Conservation (phyloP, 2,797 vertebrate species). For the Hybognathus amarus region DNA sequence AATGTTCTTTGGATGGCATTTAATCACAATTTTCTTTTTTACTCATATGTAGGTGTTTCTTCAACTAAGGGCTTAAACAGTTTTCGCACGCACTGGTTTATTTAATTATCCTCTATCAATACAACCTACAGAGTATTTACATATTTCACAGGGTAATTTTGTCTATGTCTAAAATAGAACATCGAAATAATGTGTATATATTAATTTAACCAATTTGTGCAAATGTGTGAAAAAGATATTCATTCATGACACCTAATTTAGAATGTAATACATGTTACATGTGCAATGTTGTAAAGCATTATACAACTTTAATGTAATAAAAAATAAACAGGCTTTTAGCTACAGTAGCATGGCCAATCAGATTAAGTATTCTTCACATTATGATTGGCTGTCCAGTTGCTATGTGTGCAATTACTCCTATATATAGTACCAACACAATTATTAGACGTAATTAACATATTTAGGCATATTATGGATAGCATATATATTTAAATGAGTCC, state of each 20-base stretch:
- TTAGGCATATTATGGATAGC: not conserved
- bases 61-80: not conserved
- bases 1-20: slow-evolving; percentile 18
- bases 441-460: not conserved
- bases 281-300: not conserved
- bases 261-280: not conserved
- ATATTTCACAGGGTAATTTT: not conserved
- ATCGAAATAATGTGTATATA: not conserved
- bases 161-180: not conserved
- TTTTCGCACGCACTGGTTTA: not conserved
- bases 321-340: not conserved
- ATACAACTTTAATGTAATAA: not conserved
- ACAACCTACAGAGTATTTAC: not conserved
- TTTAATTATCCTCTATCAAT: slow-evolving; percentile 6
- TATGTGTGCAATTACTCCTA: not conserved
- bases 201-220: not conserved
- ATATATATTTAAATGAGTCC: not conserved
- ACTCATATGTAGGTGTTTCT: slow-evolving; percentile 24
- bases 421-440: not conserved
- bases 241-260: not conserved
- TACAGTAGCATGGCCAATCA: not conserved
- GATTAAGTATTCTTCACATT: not conserved
- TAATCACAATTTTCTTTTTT: slow-evolving; percentile 20
- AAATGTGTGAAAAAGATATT: not conserved
- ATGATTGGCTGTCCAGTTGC: slow-evolving; percentile 3